Evolutionary conservation across 2,888 invertebrate genomes (phyloP).

Genomic region (Drosophila testacea): DNA sequence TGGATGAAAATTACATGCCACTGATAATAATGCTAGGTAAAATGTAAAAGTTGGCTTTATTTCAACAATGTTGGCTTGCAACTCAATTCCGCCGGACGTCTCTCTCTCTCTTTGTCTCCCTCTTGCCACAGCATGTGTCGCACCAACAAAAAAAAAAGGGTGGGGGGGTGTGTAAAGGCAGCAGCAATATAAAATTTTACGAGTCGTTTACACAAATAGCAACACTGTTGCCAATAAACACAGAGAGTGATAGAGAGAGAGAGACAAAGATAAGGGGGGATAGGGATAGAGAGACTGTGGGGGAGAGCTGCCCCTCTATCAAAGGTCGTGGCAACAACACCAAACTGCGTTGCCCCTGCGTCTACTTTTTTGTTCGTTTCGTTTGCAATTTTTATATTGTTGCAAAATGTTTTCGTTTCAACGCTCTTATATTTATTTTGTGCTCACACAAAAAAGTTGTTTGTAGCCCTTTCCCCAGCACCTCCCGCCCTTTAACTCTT

Average conservation of each 20-base stretch:
- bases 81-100: constrained; percentile 43
- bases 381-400: constrained; percentile 75
- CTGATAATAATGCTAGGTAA: constrained; percentile 32
- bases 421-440: constrained; percentile 76
- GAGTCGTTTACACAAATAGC: constrained; percentile 80
- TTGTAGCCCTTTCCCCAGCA: constrained; percentile 45
- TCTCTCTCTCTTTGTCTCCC: not conserved
- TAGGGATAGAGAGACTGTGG: constrained; percentile 7
- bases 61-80: constrained; percentile 49
- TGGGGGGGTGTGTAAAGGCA: constrained; percentile 28
- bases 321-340: constrained; percentile 43
- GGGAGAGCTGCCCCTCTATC: constrained; percentile 28
- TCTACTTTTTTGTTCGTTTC: constrained; percentile 38
- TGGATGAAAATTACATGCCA: constrained; percentile 24
- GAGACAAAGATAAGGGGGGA: not conserved
- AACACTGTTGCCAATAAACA: constrained; percentile 79
- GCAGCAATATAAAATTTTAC: constrained; percentile 76
- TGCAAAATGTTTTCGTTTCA: constrained; percentile 78
- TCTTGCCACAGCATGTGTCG: constrained; percentile 33
- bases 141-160: constrained; percentile 9
- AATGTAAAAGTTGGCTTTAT: constrained; percentile 30
- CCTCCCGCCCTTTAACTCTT: not conserved
- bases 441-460: constrained; percentile 46
- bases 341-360: constrained; percentile 4
- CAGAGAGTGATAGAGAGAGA: not conserved